Evolutionary conservation across 2,888 invertebrate genomes (phyloP), one percentile per base, ranked within the genome.

Genomic region (Alloplasta piceator): DNA sequence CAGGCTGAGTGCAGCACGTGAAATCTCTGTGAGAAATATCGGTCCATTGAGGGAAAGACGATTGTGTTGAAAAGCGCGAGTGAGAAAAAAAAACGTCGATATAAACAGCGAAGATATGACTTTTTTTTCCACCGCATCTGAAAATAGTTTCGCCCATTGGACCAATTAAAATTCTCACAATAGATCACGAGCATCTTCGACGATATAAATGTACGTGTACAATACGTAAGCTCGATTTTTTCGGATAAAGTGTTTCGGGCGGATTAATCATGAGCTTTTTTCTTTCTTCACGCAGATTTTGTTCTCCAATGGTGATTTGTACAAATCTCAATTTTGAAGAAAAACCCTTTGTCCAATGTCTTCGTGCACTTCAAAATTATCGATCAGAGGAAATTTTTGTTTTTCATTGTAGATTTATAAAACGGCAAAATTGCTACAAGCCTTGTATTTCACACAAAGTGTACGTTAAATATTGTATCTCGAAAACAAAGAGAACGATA

Each of bases 141-240:
- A 5, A 5, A 10, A 61, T 71, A 64, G 66, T 67, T 56, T 7
- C 14, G 6, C 52, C 50, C 39, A n/a, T 43, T 43, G 0, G 41
- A 26, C n/a, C 63, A 16, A 38, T 6, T 26, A 14, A 2, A 50
- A 26, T 58, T 50, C 39, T 63, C 66, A 26, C 39, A 80, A 86
- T 55, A 74, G 84, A 83, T 16, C 84, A 26, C 81, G 85, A 76
- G 61, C 79, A 84, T 81, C 82, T 75, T 75, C 84, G 86, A 85
- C 80, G 82, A 85, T 81, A 83, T 85, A 83, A 85, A 86, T 80
- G 80, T 86, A 86, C 78, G 85, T 85, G 80, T 86, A 71, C 60
- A 64, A 84, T 84, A 84, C 78, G 84, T 87, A 88, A 88, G 88
- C 88, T 88, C 88, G 85, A 83, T 87, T 82, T 81, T 26, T 26